Conservation (phyloP, 1,140 invertebrate species). For the Drosophila carrolli region DNA sequence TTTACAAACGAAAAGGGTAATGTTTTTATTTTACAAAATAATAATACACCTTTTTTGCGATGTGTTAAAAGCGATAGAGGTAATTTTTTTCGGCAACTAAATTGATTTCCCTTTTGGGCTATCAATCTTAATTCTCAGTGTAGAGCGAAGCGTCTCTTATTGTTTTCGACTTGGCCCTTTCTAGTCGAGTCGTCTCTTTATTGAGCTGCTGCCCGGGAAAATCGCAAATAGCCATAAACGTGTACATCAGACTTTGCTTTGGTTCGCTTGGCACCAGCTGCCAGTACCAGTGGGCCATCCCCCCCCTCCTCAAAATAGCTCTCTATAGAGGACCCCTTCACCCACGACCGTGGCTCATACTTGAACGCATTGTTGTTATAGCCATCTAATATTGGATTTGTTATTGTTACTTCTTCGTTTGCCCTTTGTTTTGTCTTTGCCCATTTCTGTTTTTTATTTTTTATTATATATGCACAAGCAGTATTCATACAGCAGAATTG, state of each 20-base stretch:
- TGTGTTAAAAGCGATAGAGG: neutral
- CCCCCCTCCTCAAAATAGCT: constrained; percentile 3
- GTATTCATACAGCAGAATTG: constrained; percentile 66
- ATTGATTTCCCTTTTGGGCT: neutral
- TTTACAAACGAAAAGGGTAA: too few relatives aligned
- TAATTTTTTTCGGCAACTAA: neutral
- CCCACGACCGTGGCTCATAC: constrained; percentile 20
- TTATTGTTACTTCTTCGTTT: constrained; percentile 68
- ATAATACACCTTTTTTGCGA: too few relatives aligned
- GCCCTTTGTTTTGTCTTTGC: constrained; percentile 34
- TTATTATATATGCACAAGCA: constrained; percentile 62
- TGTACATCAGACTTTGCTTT: constrained; percentile 46
- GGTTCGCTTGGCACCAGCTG: constrained; percentile 47
- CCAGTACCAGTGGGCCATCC: constrained; percentile 12
- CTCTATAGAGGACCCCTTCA: neutral
- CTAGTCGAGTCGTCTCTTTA: constrained; percentile 24
- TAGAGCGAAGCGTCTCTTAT: constrained; percentile 9
- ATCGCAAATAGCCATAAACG: constrained; percentile 71
- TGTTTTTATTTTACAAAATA: neutral
- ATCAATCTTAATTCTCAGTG: constrained; percentile 1
- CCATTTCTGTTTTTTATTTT: constrained; percentile 14
- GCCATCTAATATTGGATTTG: constrained; percentile 79
- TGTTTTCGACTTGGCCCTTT: constrained; percentile 37
- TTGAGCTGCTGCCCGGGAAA: constrained; percentile 34
- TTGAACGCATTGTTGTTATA: constrained; percentile 68